Conservation (phyloP, 2,797 vertebrate species). For the Acridotheres tristis region DNA sequence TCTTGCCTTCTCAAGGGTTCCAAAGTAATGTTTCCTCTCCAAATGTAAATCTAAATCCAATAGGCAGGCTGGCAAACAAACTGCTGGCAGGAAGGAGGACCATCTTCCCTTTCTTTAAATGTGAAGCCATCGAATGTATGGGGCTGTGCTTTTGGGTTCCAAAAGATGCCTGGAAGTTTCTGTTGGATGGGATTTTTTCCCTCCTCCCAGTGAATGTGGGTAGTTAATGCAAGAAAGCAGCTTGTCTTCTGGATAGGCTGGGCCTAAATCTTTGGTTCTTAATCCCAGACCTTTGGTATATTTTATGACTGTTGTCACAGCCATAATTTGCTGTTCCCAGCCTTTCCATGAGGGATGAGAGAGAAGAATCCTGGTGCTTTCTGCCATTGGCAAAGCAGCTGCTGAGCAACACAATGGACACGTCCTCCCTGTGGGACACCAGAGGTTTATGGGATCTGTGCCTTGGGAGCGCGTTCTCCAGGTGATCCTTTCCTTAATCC, state of each 20-base stretch:
- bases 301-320: neutral
- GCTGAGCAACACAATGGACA: neutral
- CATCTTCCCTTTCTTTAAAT: neutral
- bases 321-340: neutral
- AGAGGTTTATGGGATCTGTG: neutral
- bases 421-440: fast-evolving
- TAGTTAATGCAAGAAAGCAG: neutral
- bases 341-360: neutral
- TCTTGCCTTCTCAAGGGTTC: neutral
- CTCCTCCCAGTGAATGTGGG: neutral
- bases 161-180: neutral
- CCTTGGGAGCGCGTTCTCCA: neutral
- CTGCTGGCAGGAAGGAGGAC: neutral
- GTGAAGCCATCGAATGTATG: neutral
- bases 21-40: neutral
- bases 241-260: neutral
- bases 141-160: neutral
- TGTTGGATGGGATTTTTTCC: neutral
- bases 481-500: neutral
- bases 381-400: neutral
- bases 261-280: neutral
- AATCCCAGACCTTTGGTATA: neutral
- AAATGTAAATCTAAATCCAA: neutral
- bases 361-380: neutral
- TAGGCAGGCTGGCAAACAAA: neutral